Conservation (phyloP, 1,140 invertebrate genomes). For the Theocolax elegans region DNA sequence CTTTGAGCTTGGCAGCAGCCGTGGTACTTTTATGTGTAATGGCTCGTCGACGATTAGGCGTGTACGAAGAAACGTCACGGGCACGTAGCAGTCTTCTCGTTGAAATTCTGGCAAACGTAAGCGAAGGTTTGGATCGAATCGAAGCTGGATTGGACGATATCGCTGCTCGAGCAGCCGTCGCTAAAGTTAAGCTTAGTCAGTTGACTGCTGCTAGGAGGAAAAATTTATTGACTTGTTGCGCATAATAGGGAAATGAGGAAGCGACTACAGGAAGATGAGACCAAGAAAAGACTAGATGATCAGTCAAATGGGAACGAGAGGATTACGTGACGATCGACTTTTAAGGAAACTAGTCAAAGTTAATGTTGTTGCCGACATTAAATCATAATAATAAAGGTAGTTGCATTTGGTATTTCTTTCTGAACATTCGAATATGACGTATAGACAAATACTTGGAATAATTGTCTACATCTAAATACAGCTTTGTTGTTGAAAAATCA, state of each 20-base stretch:
- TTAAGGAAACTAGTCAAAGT: too few species aligned
- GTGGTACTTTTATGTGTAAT: not conserved
- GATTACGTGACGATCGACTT: too few species aligned
- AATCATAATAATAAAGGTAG: too few species aligned
- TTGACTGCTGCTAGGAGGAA: not conserved
- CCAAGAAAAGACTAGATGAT: too few species aligned
- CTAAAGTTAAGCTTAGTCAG: slow-evolving; percentile 48
- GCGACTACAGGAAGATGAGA: not conserved
- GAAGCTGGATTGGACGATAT: slow-evolving; percentile 54
- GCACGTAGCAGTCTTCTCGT: slow-evolving; percentile 38
- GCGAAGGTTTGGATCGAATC: slow-evolving; percentile 55
- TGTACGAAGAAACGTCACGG: not conserved
- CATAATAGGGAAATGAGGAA: not conserved
- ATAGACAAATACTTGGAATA: too few species aligned
- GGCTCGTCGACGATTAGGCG: slow-evolving; percentile 11
- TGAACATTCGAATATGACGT: too few species aligned
- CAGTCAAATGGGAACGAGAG: too few species aligned
- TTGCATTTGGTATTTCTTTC: too few species aligned
- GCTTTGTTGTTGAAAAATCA: too few species aligned
- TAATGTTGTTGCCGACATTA: too few species aligned
- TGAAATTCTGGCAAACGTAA: slow-evolving; percentile 58
- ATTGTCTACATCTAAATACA: too few species aligned
- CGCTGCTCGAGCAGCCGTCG: slow-evolving; percentile 49
- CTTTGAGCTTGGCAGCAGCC: not conserved
- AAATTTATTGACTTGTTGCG: not conserved